Evolutionary conservation across 2,888 invertebrate species (phyloP), one percentile per base, ranked within the genome.

Genomic region (Agrochola circellaris): DNA sequence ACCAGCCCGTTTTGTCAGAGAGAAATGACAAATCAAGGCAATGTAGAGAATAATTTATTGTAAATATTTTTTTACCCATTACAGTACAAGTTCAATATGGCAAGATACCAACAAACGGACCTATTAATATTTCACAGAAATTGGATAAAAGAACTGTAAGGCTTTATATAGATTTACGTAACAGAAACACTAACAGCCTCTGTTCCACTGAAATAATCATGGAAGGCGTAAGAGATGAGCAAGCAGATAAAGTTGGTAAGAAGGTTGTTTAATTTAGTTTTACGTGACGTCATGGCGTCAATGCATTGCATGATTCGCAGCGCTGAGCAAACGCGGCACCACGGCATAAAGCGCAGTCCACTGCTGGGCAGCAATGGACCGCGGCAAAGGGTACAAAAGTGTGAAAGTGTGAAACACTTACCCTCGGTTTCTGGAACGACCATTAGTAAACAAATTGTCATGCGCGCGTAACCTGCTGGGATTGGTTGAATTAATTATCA

Each of bases 171-270:
- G n/a, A 20, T 8, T 2, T 71, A 45, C 2, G 0, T 23, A 17
- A 4, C 11, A 17, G 2, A n/a, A n/a, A n/a, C n/a, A n/a, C n/a
- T 3, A 42, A 23, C 2, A 11, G 30, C 4, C 0, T 0, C 17
- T 71, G 64, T 45, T 17, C 17, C 7, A 71, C 2, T 6, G 62
- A 62, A 62, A 5, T 0, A 0, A 45, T 70, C 17, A 17, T 45
- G 30, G 15, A 7, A 7, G 70, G 64, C n/a, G 0, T 7, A 11
- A 45, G 2, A 11, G 30, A 30, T 45, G 20, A 11, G 2, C 2
- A 20, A 26, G 65, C 42, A 17, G 9, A 8, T n/a, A 34, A 13
- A 23, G 13, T 7, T 62, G n/a, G 42, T 64, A 42, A 42, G 34
- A 64, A n/a, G 0, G 2, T 17, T 38, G 38, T 64, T n/a, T 64